These are phyloP conservation scores for Lathronympha strigana DNA, from an alignment of 2,888 invertebrate species.

Conservation along the genomic window DNA sequence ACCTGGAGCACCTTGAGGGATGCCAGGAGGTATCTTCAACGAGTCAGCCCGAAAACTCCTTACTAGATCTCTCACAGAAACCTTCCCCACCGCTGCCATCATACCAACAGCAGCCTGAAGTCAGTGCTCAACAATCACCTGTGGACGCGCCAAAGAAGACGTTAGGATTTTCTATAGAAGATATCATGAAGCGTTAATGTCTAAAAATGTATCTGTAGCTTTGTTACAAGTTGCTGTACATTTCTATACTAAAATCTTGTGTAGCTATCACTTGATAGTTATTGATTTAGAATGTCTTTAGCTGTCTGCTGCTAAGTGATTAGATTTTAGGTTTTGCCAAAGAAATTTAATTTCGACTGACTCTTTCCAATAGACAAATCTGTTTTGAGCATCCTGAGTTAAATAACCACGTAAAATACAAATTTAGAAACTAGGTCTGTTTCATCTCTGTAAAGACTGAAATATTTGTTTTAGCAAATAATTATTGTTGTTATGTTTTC, in stretches of 20 bases:
- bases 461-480: slow-evolving; percentile 61
- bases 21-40: slow-evolving; percentile 82
- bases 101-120: slow-evolving; percentile 59
- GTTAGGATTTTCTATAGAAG: slow-evolving; percentile 93
- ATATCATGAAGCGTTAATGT: slow-evolving; percentile 92
- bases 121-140: slow-evolving; percentile 68
- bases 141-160: slow-evolving; percentile 73
- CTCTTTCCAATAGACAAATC: slow-evolving; percentile 20
- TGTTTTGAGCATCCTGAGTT: slow-evolving; percentile 7
- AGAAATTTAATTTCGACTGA: slow-evolving; percentile 63
- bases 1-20: slow-evolving; percentile 77
- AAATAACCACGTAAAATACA: slow-evolving; percentile 4
- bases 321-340: slow-evolving; percentile 58
- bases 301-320: slow-evolving; percentile 26
- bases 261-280: slow-evolving; percentile 50
- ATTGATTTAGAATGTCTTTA: slow-evolving; percentile 25
- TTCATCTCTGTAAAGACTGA: slow-evolving; percentile 75
- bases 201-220: slow-evolving; percentile 37
- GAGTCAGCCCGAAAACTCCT: slow-evolving; percentile 76
- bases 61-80: slow-evolving; percentile 85
- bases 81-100: slow-evolving; percentile 66
- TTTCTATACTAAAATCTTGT: slow-evolving; percentile 44
- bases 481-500: slow-evolving; percentile 73
- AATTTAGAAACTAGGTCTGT: slow-evolving; percentile 45
- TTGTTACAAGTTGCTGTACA: slow-evolving; percentile 45